phyloP scores from a whole-genome alignment of 2,888 invertebrate species.

The Lymantria dispar region DNA sequence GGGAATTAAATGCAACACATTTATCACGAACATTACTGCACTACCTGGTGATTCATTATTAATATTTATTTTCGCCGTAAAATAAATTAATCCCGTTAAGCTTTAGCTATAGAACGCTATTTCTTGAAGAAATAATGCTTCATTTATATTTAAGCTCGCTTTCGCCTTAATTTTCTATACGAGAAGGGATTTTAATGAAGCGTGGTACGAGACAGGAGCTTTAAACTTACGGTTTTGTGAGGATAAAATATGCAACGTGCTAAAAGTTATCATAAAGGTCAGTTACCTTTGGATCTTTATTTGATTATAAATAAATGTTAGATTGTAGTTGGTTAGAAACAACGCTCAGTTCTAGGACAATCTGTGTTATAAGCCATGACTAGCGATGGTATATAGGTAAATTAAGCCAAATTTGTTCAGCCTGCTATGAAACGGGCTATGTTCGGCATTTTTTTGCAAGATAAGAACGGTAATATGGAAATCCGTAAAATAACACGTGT shows the following conservation, averaged over 20 bases:
- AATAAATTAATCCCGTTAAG: no score
- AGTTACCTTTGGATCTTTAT: background rate
- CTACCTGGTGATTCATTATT: constrained; percentile 13
- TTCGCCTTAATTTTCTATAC: constrained; percentile 52
- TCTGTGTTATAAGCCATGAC: no score
- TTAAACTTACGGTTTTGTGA: constrained; percentile 45
- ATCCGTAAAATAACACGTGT: no score
- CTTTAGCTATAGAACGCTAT: constrained; percentile 48
- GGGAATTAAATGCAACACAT: no score
- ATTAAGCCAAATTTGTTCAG: no score
- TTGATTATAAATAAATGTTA: background rate
- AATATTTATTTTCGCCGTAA: no score
- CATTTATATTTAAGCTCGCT: constrained; percentile 53
- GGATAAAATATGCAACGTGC: constrained; percentile 16
- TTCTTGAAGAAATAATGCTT: constrained; percentile 52
- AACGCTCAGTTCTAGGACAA: no score
- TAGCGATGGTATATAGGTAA: no score
- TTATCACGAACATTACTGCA: background rate
- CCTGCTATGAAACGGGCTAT: no score
- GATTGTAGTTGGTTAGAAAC: background rate
- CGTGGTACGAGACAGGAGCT: constrained; percentile 49
- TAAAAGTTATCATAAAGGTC: constrained; percentile 1
- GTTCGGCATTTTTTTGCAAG: no score
- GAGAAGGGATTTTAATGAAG: constrained; percentile 51
- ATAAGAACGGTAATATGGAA: no score